Conservation (phyloP, 1,140 invertebrate species). For the Dendrolimus kikuchii region DNA sequence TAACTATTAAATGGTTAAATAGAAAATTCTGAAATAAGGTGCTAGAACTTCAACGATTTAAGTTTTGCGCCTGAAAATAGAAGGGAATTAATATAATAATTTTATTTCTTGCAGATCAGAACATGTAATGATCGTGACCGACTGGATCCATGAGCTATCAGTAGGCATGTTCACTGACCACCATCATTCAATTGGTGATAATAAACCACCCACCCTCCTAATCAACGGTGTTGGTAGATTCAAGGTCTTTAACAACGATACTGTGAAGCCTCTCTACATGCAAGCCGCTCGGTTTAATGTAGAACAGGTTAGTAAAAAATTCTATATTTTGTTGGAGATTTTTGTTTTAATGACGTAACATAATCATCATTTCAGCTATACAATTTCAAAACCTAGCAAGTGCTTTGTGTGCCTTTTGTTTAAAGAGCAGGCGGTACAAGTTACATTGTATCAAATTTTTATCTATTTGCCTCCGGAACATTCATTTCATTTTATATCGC, state of each 20-base stretch:
- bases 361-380: background rate
- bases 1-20: too few species aligned
- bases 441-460: too few species aligned
- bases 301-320: conserved; percentile 63
- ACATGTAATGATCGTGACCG: conserved; percentile 81
- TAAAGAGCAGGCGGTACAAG: too few species aligned
- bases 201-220: conserved; percentile 84
- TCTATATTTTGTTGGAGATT: background rate
- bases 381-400: too few species aligned
- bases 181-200: conserved; percentile 84
- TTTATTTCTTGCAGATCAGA: conserved; percentile 77
- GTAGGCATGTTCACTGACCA: conserved; percentile 82
- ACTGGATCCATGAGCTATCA: conserved; percentile 84
- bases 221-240: conserved; percentile 85
- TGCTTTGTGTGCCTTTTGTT: too few species aligned
- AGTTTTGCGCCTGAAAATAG: too few species aligned
- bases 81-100: background rate
- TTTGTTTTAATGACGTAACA: background rate
- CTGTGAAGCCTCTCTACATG: conserved; percentile 52
- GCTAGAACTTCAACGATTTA: too few species aligned
- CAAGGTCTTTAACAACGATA: conserved; percentile 54
- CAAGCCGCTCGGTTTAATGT: conserved; percentile 75
- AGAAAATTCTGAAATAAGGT: too few species aligned
- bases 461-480: too few species aligned
- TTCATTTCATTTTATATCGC: too few species aligned